These are phyloP conservation scores for Melinopterus prodromus DNA, from an alignment of 2,888 invertebrate species.

Conservation along the genomic window DNA sequence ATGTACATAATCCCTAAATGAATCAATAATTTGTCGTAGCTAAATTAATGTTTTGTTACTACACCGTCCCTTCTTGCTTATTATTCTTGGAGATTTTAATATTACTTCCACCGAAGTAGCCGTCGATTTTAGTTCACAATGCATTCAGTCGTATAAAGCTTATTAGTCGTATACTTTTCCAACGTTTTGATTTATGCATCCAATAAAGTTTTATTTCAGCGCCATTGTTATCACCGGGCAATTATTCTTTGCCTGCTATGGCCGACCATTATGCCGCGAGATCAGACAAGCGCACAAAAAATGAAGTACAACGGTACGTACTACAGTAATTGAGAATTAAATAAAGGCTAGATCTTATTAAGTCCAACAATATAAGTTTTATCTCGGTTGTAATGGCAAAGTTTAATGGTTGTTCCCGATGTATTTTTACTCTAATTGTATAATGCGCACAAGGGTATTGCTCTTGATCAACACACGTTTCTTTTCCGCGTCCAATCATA, in stretches of 20 bases:
- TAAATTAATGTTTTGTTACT: too few relatives aligned
- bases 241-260: constrained; percentile 25
- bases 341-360: constrained; percentile 12
- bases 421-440: background rate
- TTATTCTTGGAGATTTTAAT: too few relatives aligned
- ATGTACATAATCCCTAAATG: too few relatives aligned
- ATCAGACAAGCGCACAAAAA: constrained; percentile 22
- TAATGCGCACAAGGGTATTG: background rate
- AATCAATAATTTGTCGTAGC: too few relatives aligned
- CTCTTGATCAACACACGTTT: too few relatives aligned
- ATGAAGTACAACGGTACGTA: constrained; percentile 7
- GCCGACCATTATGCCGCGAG: constrained; percentile 5
- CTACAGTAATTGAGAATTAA: constrained; percentile 16
- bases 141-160: background rate
- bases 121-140: too few relatives aligned
- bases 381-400: background rate
- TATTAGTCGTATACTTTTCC: background rate
- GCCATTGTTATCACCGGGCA: constrained; percentile 16
- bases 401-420: background rate
- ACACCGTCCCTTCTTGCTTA: too few relatives aligned
- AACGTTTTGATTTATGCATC: constrained; percentile 14
- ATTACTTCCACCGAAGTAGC: too few relatives aligned
- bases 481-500: too few relatives aligned
- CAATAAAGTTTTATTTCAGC: constrained; percentile 22
- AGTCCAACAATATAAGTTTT: background rate